phyloP scores from a whole-genome alignment of 2,113 vertebrate species.

The Phoenicopterus ruber region DNA sequence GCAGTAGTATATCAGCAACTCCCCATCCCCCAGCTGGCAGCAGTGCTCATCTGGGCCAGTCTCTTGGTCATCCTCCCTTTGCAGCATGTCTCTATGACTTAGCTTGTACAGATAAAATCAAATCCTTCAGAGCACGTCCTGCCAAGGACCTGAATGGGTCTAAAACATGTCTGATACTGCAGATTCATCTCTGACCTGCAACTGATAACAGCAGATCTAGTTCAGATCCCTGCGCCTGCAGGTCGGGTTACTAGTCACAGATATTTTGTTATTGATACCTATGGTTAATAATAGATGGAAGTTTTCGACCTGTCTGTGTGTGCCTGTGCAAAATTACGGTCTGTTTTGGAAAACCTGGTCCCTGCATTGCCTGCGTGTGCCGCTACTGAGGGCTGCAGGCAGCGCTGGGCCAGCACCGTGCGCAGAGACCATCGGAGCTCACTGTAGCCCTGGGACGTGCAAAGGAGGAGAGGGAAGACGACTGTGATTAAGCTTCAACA shows the following conservation, averaged over 20 bases:
- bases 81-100: not conserved
- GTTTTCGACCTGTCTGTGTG: not conserved
- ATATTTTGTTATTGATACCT: not conserved
- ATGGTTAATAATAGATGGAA: not conserved
- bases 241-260: not conserved
- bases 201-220: not conserved
- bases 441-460: not conserved
- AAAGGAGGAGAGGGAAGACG: not conserved
- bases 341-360: not conserved
- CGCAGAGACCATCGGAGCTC: not conserved
- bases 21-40: not conserved
- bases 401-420: accelerated
- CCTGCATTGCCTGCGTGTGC: not conserved
- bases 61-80: not conserved
- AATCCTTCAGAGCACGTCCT: not conserved
- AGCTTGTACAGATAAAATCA: not conserved
- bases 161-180: not conserved
- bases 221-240: not conserved
- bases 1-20: not conserved
- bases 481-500: not conserved
- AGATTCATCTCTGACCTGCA: not conserved
- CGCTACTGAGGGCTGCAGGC: not conserved
- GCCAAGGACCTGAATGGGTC: not conserved
- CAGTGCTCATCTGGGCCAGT: not conserved
- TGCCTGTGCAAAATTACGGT: not conserved